phyloP scores from a whole-genome alignment of 2,797 vertebrate species.

The Hydrocynus forskahlii region DNA sequence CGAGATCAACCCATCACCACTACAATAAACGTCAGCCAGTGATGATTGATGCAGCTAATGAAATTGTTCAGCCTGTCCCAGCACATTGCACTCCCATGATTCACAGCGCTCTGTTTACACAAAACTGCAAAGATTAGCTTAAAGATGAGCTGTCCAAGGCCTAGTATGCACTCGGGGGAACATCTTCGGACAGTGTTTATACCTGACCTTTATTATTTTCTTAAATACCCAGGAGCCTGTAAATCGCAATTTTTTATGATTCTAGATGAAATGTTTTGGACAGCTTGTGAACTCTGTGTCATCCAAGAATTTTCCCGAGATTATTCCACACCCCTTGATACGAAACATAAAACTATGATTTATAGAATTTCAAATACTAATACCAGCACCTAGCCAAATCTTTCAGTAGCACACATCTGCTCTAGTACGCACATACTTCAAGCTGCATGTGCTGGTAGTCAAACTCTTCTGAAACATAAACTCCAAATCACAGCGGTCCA shows the following conservation, averaged over 20 bases:
- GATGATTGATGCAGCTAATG: conserved; percentile 93
- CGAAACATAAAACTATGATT: not conserved
- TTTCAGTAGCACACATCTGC: not conserved
- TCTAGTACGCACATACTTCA: not conserved
- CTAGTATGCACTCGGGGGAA: conserved; percentile 41
- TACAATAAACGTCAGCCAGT: conserved; percentile 91
- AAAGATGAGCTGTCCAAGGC: conserved; percentile 67
- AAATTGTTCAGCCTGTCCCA: conserved; percentile 91
- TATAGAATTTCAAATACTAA: not conserved
- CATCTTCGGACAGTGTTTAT: conserved; percentile 58
- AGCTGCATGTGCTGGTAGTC: not conserved
- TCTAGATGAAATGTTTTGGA: not conserved
- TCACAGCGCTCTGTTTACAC: conserved; percentile 75
- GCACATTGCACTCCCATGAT: conserved; percentile 74
- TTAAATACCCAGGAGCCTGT: conserved; percentile 6
- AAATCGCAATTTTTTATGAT: not conserved
- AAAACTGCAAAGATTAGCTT: conserved; percentile 64
- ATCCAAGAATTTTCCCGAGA: not conserved
- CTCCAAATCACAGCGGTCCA: conserved; percentile 25
- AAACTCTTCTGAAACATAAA: conserved; percentile 3
- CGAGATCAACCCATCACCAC: conserved; percentile 90
- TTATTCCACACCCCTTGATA: not conserved
- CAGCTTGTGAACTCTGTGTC: not conserved
- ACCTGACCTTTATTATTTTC: conserved; percentile 57
- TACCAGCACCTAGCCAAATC: not conserved